phyloP scores from a whole-genome alignment of 2,888 invertebrate genomes.

The Uropetala carovei region DNA sequence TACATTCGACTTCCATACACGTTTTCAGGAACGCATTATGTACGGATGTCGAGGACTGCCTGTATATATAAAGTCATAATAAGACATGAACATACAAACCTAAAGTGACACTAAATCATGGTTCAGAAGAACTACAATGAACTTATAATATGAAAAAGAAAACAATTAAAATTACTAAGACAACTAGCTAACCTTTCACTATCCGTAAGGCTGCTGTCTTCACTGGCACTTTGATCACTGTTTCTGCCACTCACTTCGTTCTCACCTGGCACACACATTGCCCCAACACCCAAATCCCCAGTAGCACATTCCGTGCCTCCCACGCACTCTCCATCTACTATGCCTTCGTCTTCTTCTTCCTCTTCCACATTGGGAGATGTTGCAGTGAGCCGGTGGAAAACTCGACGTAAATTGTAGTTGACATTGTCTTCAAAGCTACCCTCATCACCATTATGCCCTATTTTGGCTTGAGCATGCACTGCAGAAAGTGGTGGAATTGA shows the following conservation, averaged over 20 bases:
- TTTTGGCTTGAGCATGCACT: conserved; percentile 58
- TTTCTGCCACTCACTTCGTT: conserved; percentile 69
- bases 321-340: conserved; percentile 59
- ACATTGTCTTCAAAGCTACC: conserved; percentile 71
- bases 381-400: conserved; percentile 20
- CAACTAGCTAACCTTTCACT: conserved; percentile 77
- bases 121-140: too few species aligned
- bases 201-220: conserved; percentile 86
- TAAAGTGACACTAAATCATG: too few species aligned
- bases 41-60: too few species aligned
- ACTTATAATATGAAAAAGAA: too few species aligned
- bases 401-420: conserved; percentile 64
- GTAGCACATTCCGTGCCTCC: conserved; percentile 18
- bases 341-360: conserved; percentile 62
- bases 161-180: too few species aligned
- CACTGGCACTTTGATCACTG: conserved; percentile 83
- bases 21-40: too few species aligned
- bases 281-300: background rate
- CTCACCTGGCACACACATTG: conserved; percentile 50
- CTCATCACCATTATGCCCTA: conserved; percentile 71
- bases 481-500: conserved; percentile 76
- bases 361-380: conserved; percentile 46
- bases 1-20: too few species aligned
- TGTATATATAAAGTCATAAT: too few species aligned
- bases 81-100: too few species aligned